Evolutionary conservation across 2,113 vertebrate species (phyloP), one percentile per base, ranked within the genome.

Genomic region (Callionymus lyra): DNA sequence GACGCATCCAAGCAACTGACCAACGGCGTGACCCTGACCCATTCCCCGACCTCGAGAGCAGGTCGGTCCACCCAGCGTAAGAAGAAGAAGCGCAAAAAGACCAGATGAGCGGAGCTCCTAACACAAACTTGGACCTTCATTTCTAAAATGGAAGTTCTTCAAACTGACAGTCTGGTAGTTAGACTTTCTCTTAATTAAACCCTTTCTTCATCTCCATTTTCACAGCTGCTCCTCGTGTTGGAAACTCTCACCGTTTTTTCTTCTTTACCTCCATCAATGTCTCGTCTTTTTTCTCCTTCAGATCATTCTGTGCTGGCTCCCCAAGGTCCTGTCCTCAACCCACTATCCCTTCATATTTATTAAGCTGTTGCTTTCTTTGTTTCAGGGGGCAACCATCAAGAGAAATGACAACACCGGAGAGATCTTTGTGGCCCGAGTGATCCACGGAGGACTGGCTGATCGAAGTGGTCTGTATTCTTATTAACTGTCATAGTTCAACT

Each of bases 301-400:
- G 19, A 14, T 13, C 12, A 11, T 2, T 35, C 34, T 21, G 32
- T 16, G 10, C 6, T 17, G 9, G n/a, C 16, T 9, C 2, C 16
- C 44, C 18, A 9, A 10, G 16, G 15, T 3, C 17, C 12, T 18
- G 11, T n/a, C 3, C 4, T 1, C 11, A 9, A 14, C 4, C 5
- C 8, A 5, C 12, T 1, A 35, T 6, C 2, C 2, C 10, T 48
- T 16, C 6, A 44, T 42, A 34, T 1, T 17, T 41, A 34, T 4
- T 2, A 1, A 12, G 6, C 41, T 36, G 16, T 47, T 19, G 9
- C 31, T 3, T 47, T 15, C 2, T 55, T 31, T 65, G 16, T 67
- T 45, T 12, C 34, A 99, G 95, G 95, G 95, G 70, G 95, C 92
- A 1, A 99, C 95, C 4, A 99, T 99, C 72, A 95, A 94, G 63